These are phyloP conservation scores for Heliconius sara DNA, from an alignment of 2,888 invertebrate species.

Conservation along the genomic window DNA sequence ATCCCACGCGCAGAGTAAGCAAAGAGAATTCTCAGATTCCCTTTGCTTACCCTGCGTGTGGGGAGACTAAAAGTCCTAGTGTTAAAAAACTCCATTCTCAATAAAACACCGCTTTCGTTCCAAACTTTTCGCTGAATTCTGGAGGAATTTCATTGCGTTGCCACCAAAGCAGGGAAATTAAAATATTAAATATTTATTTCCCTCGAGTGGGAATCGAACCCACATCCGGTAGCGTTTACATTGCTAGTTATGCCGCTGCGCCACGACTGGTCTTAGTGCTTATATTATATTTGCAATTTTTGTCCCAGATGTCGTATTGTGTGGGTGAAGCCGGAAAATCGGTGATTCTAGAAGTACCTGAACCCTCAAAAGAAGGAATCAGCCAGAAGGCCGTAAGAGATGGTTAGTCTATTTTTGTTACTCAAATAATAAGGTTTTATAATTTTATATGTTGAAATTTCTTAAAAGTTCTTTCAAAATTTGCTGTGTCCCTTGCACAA, in stretches of 20 bases:
- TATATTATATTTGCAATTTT: no score
- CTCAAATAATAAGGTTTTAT: not conserved
- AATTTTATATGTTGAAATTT: not conserved
- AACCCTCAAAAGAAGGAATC: conserved; percentile 48
- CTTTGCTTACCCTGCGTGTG: no score
- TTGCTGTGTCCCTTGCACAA: no score
- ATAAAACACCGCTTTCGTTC: not conserved
- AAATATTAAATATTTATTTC: not conserved
- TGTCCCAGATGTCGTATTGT: conserved; percentile 90
- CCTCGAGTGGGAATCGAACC: not conserved
- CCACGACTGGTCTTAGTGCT: no score
- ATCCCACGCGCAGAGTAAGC: not conserved
- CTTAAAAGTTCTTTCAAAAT: no score
- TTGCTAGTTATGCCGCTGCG: not conserved
- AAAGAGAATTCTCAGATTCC: not conserved
- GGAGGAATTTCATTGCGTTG: not conserved
- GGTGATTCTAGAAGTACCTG: conserved; percentile 65
- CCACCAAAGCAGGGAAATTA: not conserved
- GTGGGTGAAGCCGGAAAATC: conserved; percentile 88
- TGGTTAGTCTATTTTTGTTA: conserved; percentile 7
- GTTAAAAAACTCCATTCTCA: not conserved
- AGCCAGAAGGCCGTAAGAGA: conserved; percentile 53
- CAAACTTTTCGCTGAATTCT: not conserved
- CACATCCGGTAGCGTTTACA: not conserved
- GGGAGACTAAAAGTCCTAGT: not conserved